Conservation (phyloP, 2,888 invertebrate species). For the Taenaris catops region DNA sequence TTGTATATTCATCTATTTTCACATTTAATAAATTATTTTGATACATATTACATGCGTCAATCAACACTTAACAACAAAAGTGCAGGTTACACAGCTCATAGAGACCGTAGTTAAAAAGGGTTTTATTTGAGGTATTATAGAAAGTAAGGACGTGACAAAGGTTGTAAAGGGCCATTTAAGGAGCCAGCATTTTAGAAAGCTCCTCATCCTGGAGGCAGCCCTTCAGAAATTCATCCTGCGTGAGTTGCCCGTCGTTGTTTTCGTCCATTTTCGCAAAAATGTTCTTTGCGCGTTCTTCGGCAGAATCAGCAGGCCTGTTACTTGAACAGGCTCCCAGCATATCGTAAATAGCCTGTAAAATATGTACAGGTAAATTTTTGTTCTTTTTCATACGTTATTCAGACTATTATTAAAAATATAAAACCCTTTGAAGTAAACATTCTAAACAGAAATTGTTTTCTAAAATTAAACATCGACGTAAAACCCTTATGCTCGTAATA, state of each 20-base stretch:
- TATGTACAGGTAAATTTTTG: neutral
- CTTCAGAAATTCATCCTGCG: slow-evolving; percentile 98
- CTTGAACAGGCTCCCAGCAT: slow-evolving; percentile 99
- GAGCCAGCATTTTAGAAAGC: slow-evolving; percentile 95
- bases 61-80: neutral
- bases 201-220: slow-evolving; percentile 98
- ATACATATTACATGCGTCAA: slow-evolving; percentile 8
- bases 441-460: too few relatives aligned
- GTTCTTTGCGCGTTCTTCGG: slow-evolving; percentile 98
- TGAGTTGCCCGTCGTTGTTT: slow-evolving; percentile 98
- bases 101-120: slow-evolving; percentile 1
- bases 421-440: too few relatives aligned
- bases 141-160: slow-evolving; percentile 17
- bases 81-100: slow-evolving; percentile 1
- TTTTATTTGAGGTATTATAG: slow-evolving; percentile 20
- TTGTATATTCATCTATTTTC: too few relatives aligned
- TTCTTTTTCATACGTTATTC: too few relatives aligned
- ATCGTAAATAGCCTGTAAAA: slow-evolving; percentile 98
- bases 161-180: slow-evolving; percentile 77
- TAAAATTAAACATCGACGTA: too few relatives aligned
- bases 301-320: slow-evolving; percentile 96
- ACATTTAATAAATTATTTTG: too few relatives aligned
- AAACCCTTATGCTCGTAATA: too few relatives aligned
- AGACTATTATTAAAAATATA: too few relatives aligned
- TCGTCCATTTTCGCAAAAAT: slow-evolving; percentile 99